Evolutionary conservation across 2,797 vertebrate genomes (phyloP).

Genomic region (Micrastur ruficollis): DNA sequence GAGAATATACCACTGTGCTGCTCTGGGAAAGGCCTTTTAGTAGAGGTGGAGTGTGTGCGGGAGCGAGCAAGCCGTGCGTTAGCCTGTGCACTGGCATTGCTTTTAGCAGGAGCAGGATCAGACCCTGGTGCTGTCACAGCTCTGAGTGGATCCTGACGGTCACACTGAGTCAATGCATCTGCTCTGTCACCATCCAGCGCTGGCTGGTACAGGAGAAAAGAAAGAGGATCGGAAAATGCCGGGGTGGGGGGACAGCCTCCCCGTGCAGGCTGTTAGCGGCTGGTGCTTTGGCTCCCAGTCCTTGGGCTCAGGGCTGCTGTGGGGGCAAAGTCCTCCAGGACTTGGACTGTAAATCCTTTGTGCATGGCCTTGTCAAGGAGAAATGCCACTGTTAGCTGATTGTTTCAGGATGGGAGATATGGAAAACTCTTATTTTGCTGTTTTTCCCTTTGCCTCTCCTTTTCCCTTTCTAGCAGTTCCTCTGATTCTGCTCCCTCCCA

Average conservation of each 20-base stretch:
- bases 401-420: not conserved
- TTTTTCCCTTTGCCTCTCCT: not conserved
- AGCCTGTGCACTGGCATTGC: not conserved
- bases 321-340: not conserved
- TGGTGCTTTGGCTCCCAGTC: not conserved
- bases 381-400: not conserved
- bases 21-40: not conserved
- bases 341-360: not conserved
- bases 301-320: not conserved
- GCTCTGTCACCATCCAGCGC: not conserved
- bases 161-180: not conserved
- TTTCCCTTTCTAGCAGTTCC: not conserved
- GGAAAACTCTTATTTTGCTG: not conserved
- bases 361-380: not conserved
- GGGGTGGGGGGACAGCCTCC: not conserved
- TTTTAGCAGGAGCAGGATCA: not conserved
- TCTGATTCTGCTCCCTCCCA: not conserved
- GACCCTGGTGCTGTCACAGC: not conserved
- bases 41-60: accelerated
- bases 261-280: accelerated
- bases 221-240: not conserved
- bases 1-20: not conserved
- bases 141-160: not conserved
- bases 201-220: not conserved
- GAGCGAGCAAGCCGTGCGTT: accelerated